Base-by-base conservation (phyloP, 1,140 invertebrate genomes). In the Doryteuthis pealeii region DNA sequence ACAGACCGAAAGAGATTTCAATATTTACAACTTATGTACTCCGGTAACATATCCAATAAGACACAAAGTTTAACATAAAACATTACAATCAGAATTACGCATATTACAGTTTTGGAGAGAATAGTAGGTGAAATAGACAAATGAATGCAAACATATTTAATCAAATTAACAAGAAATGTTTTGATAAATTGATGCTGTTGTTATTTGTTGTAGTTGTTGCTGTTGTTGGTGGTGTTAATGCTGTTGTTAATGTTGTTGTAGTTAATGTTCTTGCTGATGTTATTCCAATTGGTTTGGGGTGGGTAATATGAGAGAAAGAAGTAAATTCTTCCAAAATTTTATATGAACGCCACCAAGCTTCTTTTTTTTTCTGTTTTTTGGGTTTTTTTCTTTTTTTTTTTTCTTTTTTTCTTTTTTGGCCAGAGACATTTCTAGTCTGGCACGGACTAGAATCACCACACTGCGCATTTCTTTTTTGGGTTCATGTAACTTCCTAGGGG, bases 401-500 rank as follows among this genome's bases (percentile, higher is more conserved):
- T 1, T 49, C 12, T 22, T 49, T 22, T 12, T 14, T 12, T 12
- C 22, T 14, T 14, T 58, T n/a, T n/a, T 22, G 54, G 18, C 6
- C 54, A 22, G 54, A n/a, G 22, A 58, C 54, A 22, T n/a, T n/a
- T n/a, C 26, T 58, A 6, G 26, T n/a, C 0, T 22, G 10, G 6
- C 18, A 15, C 54, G 5, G 18, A 10, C 5, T 22, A 58, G 18
- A 58, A 58, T 58, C 54, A 88, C 86, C 86, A 87, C 0, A 87
- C 80, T 10, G 71, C 69, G 77, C 85, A 87, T 71, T 85, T 86
- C 22, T 84, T 77, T 26, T 65, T 31, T 62, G 79, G 82, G 77
- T 89, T 89, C 88, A 89, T 89, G 58, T 80, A 81, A 18, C 83
- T 86, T 5, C 76, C 79, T 0, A 45, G 54, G 10, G 83, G 79